Base-by-base conservation (phyloP, 2,113 vertebrate species). In the Hemiprocne comata region DNA sequence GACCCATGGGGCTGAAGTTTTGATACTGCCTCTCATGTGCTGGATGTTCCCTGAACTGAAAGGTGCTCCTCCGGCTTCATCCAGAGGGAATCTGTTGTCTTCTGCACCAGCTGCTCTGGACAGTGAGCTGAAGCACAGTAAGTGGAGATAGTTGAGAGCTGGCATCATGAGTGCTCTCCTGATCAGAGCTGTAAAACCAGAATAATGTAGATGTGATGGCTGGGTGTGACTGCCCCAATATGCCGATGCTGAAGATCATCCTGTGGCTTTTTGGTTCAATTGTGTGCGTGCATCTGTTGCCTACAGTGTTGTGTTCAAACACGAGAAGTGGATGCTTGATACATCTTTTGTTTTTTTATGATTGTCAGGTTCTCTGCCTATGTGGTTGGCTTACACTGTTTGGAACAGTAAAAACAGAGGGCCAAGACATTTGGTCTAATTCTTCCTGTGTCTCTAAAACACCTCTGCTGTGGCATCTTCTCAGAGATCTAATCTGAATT, bases 21-120 rank as follows among this genome's bases (percentile, higher is more conserved):
- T 5, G 17, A 26, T n/a, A 1, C 13, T 29, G 46, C 31, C 58
- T 28, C 16, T 28, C 0, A 0, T 1, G 1, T 9, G 1, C 44
- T 21, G n/a, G 26, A 1, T 23, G 44, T 20, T 18, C 53, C 65
- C 17, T 6, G 17, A 10, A 9, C n/a, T 6, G 6, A 5, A 12
- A 16, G 26, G 20, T 53, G 36, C 48, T 50, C 16, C 54, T 13
- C 61, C 34, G 55, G 6, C 19, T n/a, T 50, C 29, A 4, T 20
- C 46, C 8, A 1, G 6, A 18, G 34, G 25, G 46, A n/a, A 7
- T 10, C 46, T 1, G 0, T 17, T 53, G 42, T 7, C 31, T 19
- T 20, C 6, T 33, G 20, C 2, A 1, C 13, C 3, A 2, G 65
- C 65, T 28, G 44, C 60, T 73, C 40, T 21, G 24, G 46, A 8